These are phyloP conservation scores for Xerus rutilus DNA, from an alignment of 2,797 vertebrate species.

Conservation along the genomic window DNA sequence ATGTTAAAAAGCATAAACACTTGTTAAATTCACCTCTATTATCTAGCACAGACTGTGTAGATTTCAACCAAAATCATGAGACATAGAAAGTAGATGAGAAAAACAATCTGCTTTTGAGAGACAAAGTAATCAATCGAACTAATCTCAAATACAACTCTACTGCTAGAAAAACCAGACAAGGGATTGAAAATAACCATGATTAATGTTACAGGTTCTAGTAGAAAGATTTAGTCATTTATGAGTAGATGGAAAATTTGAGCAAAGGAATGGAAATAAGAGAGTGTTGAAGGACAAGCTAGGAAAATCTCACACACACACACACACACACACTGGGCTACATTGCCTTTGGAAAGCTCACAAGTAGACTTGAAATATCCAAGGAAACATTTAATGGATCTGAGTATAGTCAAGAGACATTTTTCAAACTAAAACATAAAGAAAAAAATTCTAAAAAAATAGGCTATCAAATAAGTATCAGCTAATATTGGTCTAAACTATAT, in stretches of 20 bases:
- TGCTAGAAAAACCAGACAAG: not conserved
- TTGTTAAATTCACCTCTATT: not conserved
- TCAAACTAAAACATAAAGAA: not conserved
- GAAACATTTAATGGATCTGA: not conserved
- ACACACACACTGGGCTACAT: not conserved
- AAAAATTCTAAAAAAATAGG: not conserved
- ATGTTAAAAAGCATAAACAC: too few relatives aligned
- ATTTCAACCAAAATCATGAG: not conserved
- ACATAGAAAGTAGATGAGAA: not conserved
- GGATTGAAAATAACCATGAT: not conserved
- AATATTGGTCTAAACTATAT: not conserved
- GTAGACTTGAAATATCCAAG: not conserved
- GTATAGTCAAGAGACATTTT: not conserved
- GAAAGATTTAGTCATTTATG: not conserved
- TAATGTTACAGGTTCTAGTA: not conserved
- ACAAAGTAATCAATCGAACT: not conserved
- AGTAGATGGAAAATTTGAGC: not conserved
- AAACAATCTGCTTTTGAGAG: not conserved
- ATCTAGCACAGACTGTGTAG: not conserved
- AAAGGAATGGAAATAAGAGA: not conserved
- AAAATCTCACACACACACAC: not conserved
- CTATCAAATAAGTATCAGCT: not conserved
- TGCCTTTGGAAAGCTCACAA: not conserved
- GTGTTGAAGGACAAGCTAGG: not conserved
- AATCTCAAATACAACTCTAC: not conserved